phyloP scores from a whole-genome alignment of 2,113 vertebrate genomes.

The Lathamus discolor region DNA sequence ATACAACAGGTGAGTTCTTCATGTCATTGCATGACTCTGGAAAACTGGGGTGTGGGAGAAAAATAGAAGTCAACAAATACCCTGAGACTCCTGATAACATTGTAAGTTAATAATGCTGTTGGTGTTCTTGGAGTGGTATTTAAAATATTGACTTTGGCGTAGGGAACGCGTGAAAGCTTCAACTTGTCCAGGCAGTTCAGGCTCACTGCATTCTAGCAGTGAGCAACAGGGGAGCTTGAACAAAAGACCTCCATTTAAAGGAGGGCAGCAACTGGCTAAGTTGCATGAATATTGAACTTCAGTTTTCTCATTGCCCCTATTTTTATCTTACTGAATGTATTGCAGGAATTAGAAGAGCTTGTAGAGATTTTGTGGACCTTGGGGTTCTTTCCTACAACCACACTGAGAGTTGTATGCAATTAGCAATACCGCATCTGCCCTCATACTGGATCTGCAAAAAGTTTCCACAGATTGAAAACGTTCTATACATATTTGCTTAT shows the following conservation, averaged over 20 bases:
- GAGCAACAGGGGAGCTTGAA: background rate
- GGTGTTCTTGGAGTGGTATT: background rate
- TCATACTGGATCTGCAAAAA: background rate
- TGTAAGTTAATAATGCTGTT: background rate
- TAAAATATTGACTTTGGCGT: conserved; percentile 28
- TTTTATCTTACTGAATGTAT: background rate
- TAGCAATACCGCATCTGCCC: background rate
- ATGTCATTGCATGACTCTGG: background rate
- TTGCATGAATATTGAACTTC: background rate
- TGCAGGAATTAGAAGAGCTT: background rate
- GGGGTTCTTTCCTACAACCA: background rate
- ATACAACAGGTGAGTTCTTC: background rate
- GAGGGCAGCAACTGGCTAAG: background rate
- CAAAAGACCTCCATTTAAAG: background rate
- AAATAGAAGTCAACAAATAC: background rate
- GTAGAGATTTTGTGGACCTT: background rate
- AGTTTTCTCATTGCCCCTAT: background rate
- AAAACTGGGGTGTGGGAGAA: background rate
- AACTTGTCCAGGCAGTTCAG: background rate
- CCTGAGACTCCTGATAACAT: background rate
- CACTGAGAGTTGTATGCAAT: background rate
- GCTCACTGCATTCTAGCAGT: background rate
- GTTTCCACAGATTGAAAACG: background rate
- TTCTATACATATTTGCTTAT: background rate
- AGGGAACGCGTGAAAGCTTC: background rate